Base-by-base conservation (phyloP, 2,113 vertebrate genomes). In the Phocoena phocoena region DNA sequence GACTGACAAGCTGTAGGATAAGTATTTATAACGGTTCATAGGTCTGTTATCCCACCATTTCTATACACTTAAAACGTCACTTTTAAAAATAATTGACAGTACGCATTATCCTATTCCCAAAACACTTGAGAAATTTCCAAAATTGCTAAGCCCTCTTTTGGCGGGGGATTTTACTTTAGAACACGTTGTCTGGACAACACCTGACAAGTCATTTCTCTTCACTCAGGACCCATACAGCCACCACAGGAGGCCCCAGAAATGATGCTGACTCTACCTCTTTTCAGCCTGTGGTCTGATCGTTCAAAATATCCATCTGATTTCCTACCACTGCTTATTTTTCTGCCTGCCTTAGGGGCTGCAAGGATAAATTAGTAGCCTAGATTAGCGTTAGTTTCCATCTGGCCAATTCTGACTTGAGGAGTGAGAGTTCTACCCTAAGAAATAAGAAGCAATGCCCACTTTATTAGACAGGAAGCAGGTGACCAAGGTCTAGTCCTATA, bases 51-150 rank as follows among this genome's bases (percentile, higher is more conserved):
- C 68, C 86, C 15, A n/a, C 28, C 47, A 71, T 79, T 81, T n/a
- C 85, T 74, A 80, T 18, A 62, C 14, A 63, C 36, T 60, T 25
- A 71, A 53, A 92, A 89, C 41, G 50, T 38, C 36, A 53, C 36
- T 71, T 94, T 88, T 50, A 12, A 50, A 92, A 89, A n/a, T 44
- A 53, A 76, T n/a, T 88, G 88, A 67, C 47, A 79, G 70, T 88
- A n/a, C 53, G 15, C 65, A 55, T 53, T 31, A 65, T 50, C 31
- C 17, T 67, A 70, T 71, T 31, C 11, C 47, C 38, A 96, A 77
- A 26, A 38, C 3, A 77, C n/a, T 67, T 89, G 9, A 60, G 36
- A 87, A 50, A 17, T 71, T 82, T 90, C 28, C 47, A 71, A 92
- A 94, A 79, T 90, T 74, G 33, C 23, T 62, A 71, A 94, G n/a